phyloP scores from a whole-genome alignment of 2,888 invertebrate genomes.

The Anthophora plumipes region DNA sequence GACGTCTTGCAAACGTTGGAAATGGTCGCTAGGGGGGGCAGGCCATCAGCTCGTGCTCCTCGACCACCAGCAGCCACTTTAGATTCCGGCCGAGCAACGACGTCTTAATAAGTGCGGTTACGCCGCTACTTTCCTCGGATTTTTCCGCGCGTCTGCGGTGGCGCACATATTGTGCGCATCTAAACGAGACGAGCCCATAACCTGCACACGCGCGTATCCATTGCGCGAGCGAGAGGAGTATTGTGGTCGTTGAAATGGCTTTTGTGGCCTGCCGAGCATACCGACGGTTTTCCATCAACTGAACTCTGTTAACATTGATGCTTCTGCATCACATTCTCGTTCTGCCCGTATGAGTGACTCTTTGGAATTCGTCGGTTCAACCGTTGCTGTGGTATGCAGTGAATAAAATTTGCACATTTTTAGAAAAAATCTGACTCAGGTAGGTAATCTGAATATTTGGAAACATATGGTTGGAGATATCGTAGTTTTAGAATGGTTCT shows the following conservation, averaged over 20 bases:
- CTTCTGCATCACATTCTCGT: conserved; percentile 45
- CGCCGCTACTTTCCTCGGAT: conserved; percentile 73
- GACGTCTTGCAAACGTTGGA: conserved; percentile 32
- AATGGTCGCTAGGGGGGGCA: conserved; percentile 11
- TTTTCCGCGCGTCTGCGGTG: conserved; percentile 60
- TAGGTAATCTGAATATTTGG: no score
- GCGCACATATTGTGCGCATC: conserved; percentile 74
- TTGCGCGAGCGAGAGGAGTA: conserved; percentile 70
- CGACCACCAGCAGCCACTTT: conserved; percentile 72
- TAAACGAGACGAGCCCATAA: conserved; percentile 62
- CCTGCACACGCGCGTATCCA: conserved; percentile 62
- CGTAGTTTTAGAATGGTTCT: no score
- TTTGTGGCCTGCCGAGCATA: conserved; percentile 78
- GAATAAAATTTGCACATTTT: no score
- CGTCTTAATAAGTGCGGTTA: conserved; percentile 84
- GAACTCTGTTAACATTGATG: conserved; percentile 77
- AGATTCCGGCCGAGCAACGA: conserved; percentile 80
- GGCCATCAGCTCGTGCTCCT: conserved; percentile 70
- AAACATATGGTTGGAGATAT: no score
- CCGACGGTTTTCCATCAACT: conserved; percentile 75
- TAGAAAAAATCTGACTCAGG: no score
- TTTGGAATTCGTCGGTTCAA: background rate
- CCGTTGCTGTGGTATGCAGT: no score
- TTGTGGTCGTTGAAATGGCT: conserved; percentile 83
- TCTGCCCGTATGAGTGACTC: no score